Conservation (phyloP, 2,113 vertebrate species). For the Malurus cyaneus region DNA sequence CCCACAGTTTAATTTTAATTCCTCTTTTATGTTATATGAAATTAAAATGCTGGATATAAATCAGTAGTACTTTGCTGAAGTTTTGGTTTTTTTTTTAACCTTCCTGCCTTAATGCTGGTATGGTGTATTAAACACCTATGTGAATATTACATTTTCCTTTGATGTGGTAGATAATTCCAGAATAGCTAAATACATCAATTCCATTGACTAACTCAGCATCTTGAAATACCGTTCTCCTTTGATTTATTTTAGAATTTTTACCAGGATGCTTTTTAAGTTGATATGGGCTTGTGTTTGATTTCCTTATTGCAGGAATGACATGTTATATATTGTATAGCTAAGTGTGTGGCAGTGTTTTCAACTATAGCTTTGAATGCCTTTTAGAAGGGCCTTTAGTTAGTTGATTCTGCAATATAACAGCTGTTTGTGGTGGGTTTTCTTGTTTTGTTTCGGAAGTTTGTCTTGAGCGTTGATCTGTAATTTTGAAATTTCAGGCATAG, state of each 20-base stretch:
- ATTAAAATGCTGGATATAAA: background rate
- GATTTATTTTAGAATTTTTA: background rate
- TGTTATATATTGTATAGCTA: background rate
- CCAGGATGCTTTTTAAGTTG: background rate
- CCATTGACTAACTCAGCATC: background rate
- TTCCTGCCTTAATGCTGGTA: background rate
- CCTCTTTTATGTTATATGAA: background rate
- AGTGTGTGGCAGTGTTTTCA: background rate
- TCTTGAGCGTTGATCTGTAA: background rate
- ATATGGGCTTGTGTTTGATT: background rate
- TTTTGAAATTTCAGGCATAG: background rate
- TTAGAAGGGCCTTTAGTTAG: background rate
- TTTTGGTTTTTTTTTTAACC: background rate
- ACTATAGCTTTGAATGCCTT: background rate
- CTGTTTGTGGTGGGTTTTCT: background rate
- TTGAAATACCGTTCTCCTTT: background rate
- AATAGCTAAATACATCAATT: background rate
- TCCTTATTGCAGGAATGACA: background rate
- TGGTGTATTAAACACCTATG: background rate
- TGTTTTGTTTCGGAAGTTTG: background rate
- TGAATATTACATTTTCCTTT: background rate
- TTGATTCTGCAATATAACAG: background rate
- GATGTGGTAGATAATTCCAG: background rate
- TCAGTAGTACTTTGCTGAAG: background rate
- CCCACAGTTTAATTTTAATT: background rate